These are phyloP conservation scores for Sebastes glaucus DNA, from an alignment of 2,797 vertebrate species.

Conservation along the genomic window DNA sequence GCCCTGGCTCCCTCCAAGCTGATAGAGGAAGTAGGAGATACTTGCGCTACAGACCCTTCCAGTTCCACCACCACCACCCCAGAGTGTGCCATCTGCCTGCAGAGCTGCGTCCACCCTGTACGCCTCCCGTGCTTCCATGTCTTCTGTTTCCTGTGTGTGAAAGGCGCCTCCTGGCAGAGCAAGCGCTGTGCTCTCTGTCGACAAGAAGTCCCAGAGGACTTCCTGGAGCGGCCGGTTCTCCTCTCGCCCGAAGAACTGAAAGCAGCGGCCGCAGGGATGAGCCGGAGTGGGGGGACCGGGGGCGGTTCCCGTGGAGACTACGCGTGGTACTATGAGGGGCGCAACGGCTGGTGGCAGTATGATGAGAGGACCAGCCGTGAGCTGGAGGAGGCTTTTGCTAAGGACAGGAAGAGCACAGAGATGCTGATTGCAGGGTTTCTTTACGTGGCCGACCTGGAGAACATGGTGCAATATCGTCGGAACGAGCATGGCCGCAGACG, in stretches of 20 bases:
- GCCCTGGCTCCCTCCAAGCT: slow-evolving; percentile 87
- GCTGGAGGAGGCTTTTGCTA: slow-evolving; percentile 93
- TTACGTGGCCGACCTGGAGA: slow-evolving; percentile 96
- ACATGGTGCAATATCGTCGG: slow-evolving; percentile 97
- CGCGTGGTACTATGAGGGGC: slow-evolving; percentile 97
- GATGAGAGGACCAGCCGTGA: slow-evolving; percentile 95
- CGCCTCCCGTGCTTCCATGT: slow-evolving; percentile 95
- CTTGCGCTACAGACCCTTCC: slow-evolving; percentile 59
- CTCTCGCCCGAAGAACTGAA: slow-evolving; percentile 94
- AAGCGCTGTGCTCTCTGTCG: slow-evolving; percentile 95
- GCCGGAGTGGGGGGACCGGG: slow-evolving; percentile 72
- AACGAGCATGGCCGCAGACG: slow-evolving; percentile 94
- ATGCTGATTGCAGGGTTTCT: slow-evolving; percentile 98
- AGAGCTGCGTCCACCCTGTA: slow-evolving; percentile 94
- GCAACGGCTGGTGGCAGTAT: slow-evolving; percentile 99
- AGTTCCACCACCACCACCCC: slow-evolving; percentile 79
- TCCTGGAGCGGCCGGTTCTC: slow-evolving; percentile 93
- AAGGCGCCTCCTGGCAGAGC: slow-evolving; percentile 98
- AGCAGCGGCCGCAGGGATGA: slow-evolving; percentile 88
- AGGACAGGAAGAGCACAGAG: slow-evolving; percentile 94
- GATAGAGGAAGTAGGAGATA: slow-evolving; percentile 65
- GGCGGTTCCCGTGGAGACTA: slow-evolving; percentile 76
- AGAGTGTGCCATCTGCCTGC: slow-evolving; percentile 96
- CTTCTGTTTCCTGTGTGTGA: slow-evolving; percentile 97
- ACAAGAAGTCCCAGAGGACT: slow-evolving; percentile 96